phyloP scores from a whole-genome alignment of 2,113 vertebrate genomes.

The Scalopus aquaticus region DNA sequence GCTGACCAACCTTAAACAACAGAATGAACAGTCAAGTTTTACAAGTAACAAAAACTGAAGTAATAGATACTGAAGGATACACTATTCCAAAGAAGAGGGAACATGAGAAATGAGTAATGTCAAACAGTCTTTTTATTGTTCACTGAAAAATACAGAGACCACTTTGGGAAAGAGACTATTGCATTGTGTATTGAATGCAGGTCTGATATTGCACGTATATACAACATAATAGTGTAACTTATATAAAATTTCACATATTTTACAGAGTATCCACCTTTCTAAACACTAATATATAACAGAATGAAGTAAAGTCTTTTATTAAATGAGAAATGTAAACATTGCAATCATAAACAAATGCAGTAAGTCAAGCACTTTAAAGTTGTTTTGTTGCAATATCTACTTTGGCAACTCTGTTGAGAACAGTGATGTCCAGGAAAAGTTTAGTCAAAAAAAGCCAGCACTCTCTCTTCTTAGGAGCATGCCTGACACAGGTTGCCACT shows the following conservation, averaged over 20 bases:
- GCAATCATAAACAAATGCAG: slow-evolving; percentile 12
- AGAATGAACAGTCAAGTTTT: slow-evolving; percentile 35
- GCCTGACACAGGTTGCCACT: background rate
- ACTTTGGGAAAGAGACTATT: slow-evolving; percentile 8
- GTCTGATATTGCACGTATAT: background rate
- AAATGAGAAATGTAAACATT: slow-evolving; percentile 33
- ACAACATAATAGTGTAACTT: background rate
- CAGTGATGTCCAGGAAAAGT: background rate
- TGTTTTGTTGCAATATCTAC: background rate
- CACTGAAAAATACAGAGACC: slow-evolving; percentile 51
- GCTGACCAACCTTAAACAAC: background rate
- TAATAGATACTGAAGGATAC: background rate
- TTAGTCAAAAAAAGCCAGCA: background rate
- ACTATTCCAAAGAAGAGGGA: slow-evolving; percentile 42
- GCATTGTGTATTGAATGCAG: background rate
- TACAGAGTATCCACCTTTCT: background rate
- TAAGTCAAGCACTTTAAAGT: slow-evolving; percentile 45
- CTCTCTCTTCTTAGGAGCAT: background rate
- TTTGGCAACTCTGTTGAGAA: background rate
- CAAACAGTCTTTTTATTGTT: slow-evolving; percentile 68
- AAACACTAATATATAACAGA: slow-evolving; percentile 44
- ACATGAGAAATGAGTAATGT: background rate
- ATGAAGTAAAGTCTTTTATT: background rate
- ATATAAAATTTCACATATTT: slow-evolving; percentile 15
- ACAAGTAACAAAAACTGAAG: background rate